phyloP scores from a whole-genome alignment of 2,797 vertebrate genomes.

The Argya squamiceps region DNA sequence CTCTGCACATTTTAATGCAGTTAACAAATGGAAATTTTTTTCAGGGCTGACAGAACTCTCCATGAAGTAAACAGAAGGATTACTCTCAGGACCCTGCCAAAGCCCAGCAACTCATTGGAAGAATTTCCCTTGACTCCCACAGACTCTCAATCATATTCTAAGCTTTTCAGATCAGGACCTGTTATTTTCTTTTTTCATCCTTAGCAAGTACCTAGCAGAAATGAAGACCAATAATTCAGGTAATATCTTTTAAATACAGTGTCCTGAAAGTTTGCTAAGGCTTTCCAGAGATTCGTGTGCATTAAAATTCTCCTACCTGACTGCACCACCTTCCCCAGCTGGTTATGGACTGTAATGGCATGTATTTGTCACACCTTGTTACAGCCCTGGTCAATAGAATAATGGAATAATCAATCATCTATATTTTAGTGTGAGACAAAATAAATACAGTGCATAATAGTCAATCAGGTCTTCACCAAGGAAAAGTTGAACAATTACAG shows the following conservation, averaged over 20 bases:
- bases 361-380: constrained; percentile 73
- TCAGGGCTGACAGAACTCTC: neutral
- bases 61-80: constrained; percentile 19
- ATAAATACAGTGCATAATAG: constrained; percentile 75
- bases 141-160: neutral
- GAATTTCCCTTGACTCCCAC: neutral
- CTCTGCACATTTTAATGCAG: neutral
- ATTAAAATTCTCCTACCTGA: constrained; percentile 65
- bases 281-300: constrained; percentile 1
- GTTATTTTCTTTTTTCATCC: neutral
- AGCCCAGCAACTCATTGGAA: neutral
- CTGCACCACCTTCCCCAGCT: constrained; percentile 62
- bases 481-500: constrained; percentile 62
- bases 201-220: neutral
- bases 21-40: constrained; percentile 21
- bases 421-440: constrained; percentile 66
- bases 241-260: neutral
- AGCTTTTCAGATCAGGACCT: neutral
- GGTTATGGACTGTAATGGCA: constrained; percentile 61
- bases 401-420: constrained; percentile 78
- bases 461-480: constrained; percentile 63
- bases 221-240: constrained; percentile 1
- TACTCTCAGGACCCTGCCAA: constrained; percentile 10
- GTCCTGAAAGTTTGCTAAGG: constrained; percentile 60
- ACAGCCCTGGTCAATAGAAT: constrained; percentile 70